Evolutionary conservation across 2,113 vertebrate genomes (phyloP), one percentile per base, ranked within the genome.

Genomic region (Myocastor coypus): DNA sequence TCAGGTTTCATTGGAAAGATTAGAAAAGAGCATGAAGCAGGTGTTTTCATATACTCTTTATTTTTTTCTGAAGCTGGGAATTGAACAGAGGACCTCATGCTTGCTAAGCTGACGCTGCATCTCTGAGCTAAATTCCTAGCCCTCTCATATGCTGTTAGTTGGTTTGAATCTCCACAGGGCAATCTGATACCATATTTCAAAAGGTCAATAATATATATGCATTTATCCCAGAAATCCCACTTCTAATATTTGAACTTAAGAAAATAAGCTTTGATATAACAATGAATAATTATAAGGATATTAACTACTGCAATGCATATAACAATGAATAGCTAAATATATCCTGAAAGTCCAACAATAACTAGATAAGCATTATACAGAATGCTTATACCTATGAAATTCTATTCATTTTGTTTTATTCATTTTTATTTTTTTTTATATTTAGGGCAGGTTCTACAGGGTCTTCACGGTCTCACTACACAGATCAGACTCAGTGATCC

Each of bases 181-280:
- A 8, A 59, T 88, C 42, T 92, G 61, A 87, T 0, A 83, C 19
- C 40, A 11, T 57, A 55, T 61, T 28, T 87, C 37, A 42, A 90
- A 93, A 96, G 11, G 8, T 90, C 68, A 92, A 69, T 77, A 90
- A 90, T 63, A 85, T 12, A 57, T 40, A 84, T 81, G 32, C 9
- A 26, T 86, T 86, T 86, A 86, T 50, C 32, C 10, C 30, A 87
- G 55, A 71, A 87, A 91, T 66, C 46, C 63, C 59, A 71, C 8
- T 40, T 69, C 12, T 46, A 50, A 83, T 22, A 46, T 40, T 87
- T 88, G 50, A 78, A 75, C 12, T 75, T 83, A 88, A 78, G 40
- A 46, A 95, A 89, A 91, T 63, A 93, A 66, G 28, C 37, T 63
- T 91, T 32, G 37, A 5, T 40, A 57, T 80, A 52, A 89, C 68